phyloP scores from a whole-genome alignment of 2,888 invertebrate genomes.

The Lepas anatifera region DNA sequence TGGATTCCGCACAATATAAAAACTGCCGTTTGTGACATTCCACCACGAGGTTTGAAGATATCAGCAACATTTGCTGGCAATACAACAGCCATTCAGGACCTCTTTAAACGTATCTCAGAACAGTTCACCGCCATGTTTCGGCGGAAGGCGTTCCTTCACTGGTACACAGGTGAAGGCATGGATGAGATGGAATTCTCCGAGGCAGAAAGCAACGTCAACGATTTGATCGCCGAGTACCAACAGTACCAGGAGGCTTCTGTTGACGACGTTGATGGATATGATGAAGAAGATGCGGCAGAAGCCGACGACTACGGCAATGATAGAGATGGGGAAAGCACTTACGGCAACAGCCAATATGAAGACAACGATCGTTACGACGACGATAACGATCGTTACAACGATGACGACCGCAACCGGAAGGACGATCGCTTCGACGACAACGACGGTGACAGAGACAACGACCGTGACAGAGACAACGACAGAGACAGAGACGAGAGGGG shows the following conservation, averaged over 20 bases:
- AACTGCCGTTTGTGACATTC: constrained; percentile 68
- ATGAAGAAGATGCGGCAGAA: background rate
- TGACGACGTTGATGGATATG: constrained; percentile 10
- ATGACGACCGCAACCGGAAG: too few relatives aligned
- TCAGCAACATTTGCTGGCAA: constrained; percentile 79
- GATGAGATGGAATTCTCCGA: constrained; percentile 25
- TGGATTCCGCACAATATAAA: constrained; percentile 74
- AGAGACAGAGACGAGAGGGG: too few relatives aligned
- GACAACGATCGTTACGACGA: too few relatives aligned
- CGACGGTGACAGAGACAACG: too few relatives aligned
- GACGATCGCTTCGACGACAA: too few relatives aligned
- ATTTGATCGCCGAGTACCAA: constrained; percentile 24
- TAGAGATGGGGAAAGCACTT: too few relatives aligned
- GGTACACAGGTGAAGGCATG: constrained; percentile 25
- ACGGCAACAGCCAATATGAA: too few relatives aligned
- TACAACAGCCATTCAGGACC: constrained; percentile 73
- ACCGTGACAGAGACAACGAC: too few relatives aligned
- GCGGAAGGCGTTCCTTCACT: constrained; percentile 23
- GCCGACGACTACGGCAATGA: too few relatives aligned
- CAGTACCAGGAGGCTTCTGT: constrained; percentile 21
- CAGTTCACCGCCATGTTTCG: constrained; percentile 31
- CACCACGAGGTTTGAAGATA: constrained; percentile 59
- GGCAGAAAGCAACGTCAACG: constrained; percentile 24
- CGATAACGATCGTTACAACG: too few relatives aligned
- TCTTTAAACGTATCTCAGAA: constrained; percentile 49